Conservation (phyloP, 2,113 vertebrate species). For the Xiphophorus couchianus region DNA sequence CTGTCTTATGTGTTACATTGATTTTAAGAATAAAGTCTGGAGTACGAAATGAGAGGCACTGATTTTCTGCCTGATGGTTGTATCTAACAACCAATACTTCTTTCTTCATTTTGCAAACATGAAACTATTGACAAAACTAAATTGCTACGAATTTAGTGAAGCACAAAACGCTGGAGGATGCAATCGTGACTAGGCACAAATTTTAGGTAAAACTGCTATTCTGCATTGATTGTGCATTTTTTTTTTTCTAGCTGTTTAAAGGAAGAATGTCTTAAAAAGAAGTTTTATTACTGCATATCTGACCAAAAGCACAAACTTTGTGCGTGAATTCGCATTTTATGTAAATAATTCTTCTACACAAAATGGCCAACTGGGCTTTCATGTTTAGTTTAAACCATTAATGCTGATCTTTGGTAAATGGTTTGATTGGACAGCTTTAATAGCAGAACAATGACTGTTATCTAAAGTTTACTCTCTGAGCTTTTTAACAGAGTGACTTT, state of each 20-base stretch:
- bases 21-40: slow-evolving; percentile 34
- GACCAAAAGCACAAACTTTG: too few relatives aligned
- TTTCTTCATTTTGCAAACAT: slow-evolving; percentile 15
- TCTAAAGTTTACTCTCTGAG: too few relatives aligned
- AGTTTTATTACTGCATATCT: background rate
- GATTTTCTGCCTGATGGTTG: slow-evolving; percentile 18
- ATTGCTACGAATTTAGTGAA: slow-evolving; percentile 8
- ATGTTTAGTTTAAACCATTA: too few relatives aligned
- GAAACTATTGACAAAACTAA: slow-evolving; percentile 1
- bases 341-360: too few relatives aligned
- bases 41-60: slow-evolving; percentile 19
- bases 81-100: slow-evolving; percentile 10
- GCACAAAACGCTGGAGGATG: background rate
- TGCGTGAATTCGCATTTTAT: too few relatives aligned
- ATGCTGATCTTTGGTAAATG: too few relatives aligned
- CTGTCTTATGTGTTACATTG: slow-evolving; percentile 33
- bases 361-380: too few relatives aligned
- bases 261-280: background rate
- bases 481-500: too few relatives aligned
- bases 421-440: too few relatives aligned
- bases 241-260: background rate
- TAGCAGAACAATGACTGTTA: too few relatives aligned
- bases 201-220: background rate
- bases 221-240: background rate
- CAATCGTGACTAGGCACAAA: background rate